A percentile compares a stretch with the other conserved stretches of the same genome.
phyloP scores from a whole-genome alignment of 2,113 vertebrate genomes.

The Elachura formosa region DNA sequence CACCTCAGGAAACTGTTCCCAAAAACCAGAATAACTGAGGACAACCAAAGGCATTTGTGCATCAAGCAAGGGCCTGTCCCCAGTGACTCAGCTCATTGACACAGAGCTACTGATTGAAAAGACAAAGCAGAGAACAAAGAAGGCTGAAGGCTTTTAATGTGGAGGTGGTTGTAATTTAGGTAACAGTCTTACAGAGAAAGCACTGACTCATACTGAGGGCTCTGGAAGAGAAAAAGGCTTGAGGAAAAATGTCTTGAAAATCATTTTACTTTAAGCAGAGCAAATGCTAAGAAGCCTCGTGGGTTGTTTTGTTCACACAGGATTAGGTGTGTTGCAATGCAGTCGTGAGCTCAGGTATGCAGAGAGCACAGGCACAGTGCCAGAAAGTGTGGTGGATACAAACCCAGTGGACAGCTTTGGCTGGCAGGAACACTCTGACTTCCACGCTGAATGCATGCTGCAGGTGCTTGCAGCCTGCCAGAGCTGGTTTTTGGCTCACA shows the following conservation, averaged over 20 bases:
- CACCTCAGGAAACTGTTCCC: neutral
- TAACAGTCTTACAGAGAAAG: neutral
- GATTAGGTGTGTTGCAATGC: neutral
- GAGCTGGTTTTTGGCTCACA: neutral
- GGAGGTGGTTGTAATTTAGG: conserved; percentile 48
- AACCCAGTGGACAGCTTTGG: neutral
- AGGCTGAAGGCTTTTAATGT: neutral
- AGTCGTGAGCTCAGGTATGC: neutral
- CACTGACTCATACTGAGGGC: conserved; percentile 35
- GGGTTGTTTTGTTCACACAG: neutral
- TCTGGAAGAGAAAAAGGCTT: neutral
- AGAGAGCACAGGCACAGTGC: neutral
- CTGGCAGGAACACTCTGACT: neutral
- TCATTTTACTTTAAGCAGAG: neutral
- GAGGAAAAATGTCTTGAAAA: neutral
- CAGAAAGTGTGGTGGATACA: neutral
- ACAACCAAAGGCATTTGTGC: neutral
- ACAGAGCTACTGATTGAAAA: neutral
- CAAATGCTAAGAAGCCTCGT: neutral
- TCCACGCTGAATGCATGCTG: neutral
- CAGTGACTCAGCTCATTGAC: neutral
- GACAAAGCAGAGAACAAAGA: conserved; percentile 34
- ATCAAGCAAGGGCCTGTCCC: neutral
- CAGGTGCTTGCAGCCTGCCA: neutral
- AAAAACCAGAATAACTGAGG: neutral